Evolutionary conservation across 2,113 vertebrate genomes (phyloP), one percentile per base, ranked within the genome.

Genomic region (Passer montanus): DNA sequence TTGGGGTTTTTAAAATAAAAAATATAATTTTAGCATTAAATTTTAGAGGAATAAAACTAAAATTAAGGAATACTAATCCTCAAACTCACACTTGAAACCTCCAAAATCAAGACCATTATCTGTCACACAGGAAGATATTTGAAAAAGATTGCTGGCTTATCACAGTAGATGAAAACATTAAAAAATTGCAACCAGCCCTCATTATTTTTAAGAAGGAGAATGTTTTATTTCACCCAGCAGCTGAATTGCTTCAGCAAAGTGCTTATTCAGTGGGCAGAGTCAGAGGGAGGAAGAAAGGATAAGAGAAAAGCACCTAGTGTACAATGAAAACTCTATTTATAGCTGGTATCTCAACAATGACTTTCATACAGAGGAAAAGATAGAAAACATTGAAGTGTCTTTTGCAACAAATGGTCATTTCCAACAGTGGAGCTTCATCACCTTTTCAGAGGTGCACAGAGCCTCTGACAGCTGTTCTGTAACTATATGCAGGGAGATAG

Each of bases 1-100:
- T 73, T 68, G 46, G 33, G 11, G 0, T 13, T 90, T 28, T 93
- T 90, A 18, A 41, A 66, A 55, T 69, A 66, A 90, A 97, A 90
- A 93, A n/a, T 56, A 30, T 91, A 74, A 96, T 96, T 97, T 97
- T 97, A 97, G 13, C 81, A 96, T 97, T 96, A 89, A 91, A 67
- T 94, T 96, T 77, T 93, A 82, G 64, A 89, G 28, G 30, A 85
- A 91, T 27, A 81, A n/a, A 79, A 81, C 23, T 47, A 74, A 39
- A 84, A 28, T 41, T n/a, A 70, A 82, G 7, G 30, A 93, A 75
- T 47, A 12, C 20, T 30, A 27, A 15, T 67, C 6, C 31, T 31
- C 14, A 30, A 72, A 43, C 16, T 82, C n/a, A 9, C 7, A 13
- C 31, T 50, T 55, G 27, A 72, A 63, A 53, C 23, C 5, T 67